Percentiles rank a stretch among this genome's conserved stretches.
These are phyloP conservation scores for Cephalotes varians DNA, from an alignment of 2,888 invertebrate species.

Conservation along the genomic window DNA sequence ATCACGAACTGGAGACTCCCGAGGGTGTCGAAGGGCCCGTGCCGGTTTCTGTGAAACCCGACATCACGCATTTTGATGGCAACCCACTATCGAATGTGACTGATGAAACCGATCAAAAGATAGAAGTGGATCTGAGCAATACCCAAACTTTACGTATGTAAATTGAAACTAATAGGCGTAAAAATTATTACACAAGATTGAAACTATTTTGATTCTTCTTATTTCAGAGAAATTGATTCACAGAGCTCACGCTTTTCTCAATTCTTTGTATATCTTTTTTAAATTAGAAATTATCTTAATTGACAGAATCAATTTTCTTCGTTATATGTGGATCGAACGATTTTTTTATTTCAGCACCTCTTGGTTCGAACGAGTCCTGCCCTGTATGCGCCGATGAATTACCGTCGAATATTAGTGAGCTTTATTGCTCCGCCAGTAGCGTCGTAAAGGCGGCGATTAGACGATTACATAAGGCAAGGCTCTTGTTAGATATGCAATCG, in stretches of 20 bases:
- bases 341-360: constrained; percentile 43
- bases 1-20: constrained; percentile 81
- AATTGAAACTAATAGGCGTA: constrained; percentile 19
- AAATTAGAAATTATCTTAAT: neutral
- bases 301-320: neutral
- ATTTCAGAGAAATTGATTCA: neutral
- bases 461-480: constrained; percentile 76
- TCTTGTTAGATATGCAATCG: constrained; percentile 79
- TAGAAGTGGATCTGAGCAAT: neutral
- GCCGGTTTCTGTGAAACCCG: constrained; percentile 80
- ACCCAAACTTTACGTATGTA: constrained; percentile 53
- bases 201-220: neutral
- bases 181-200: constrained; percentile 8
- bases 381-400: constrained; percentile 79
- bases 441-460: constrained; percentile 81
- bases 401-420: constrained; percentile 75
- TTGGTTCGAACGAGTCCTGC: constrained; percentile 67
- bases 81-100: constrained; percentile 53
- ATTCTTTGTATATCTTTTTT: neutral
- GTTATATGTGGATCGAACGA: neutral
- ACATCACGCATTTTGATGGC: constrained; percentile 44
- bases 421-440: constrained; percentile 79
- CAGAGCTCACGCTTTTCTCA: neutral
- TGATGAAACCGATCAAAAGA: constrained; percentile 25
- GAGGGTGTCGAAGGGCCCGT: constrained; percentile 82